Evolutionary conservation across 1,140 invertebrate species (phyloP).

Genomic region (Eciton burchellii): DNA sequence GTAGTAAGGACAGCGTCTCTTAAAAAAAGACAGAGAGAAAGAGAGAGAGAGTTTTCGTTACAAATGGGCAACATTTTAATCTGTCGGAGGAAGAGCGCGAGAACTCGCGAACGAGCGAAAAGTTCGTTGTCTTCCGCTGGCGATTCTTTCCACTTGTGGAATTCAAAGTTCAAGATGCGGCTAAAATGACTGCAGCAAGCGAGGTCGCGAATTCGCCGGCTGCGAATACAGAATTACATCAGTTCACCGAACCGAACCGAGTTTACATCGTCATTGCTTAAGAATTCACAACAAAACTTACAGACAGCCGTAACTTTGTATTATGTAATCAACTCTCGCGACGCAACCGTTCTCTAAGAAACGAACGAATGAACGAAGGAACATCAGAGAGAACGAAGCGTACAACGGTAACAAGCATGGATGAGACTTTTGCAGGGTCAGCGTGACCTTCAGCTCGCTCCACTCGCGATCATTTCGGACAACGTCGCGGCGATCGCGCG

Average conservation of each 20-base stretch:
- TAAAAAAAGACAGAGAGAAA: too few species aligned
- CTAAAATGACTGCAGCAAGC: conserved; percentile 15
- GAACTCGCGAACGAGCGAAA: not conserved
- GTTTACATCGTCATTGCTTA: not conserved
- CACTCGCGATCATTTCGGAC: too few species aligned
- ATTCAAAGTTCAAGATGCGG: not conserved
- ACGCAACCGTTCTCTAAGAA: not conserved
- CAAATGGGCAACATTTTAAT: not conserved
- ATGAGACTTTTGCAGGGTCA: too few species aligned
- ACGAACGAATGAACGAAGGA: not conserved
- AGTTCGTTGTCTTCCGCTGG: not conserved
- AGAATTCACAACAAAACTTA: conserved; percentile 16
- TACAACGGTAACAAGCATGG: too few species aligned
- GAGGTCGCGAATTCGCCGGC: conserved; percentile 22
- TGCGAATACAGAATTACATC: conserved; percentile 32
- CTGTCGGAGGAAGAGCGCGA: not conserved
- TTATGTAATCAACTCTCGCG: not conserved
- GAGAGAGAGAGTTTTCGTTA: too few species aligned
- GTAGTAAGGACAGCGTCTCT: too few species aligned
- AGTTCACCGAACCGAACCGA: conserved; percentile 1
- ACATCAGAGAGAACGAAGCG: not conserved
- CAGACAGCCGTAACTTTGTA: not conserved
- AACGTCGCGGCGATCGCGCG: too few species aligned
- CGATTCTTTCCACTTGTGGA: not conserved
- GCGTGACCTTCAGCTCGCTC: too few species aligned